Percentiles rank a stretch among this genome's conserved stretches.
Conservation (phyloP, 2,888 invertebrate genomes). For the Autographa gamma region DNA sequence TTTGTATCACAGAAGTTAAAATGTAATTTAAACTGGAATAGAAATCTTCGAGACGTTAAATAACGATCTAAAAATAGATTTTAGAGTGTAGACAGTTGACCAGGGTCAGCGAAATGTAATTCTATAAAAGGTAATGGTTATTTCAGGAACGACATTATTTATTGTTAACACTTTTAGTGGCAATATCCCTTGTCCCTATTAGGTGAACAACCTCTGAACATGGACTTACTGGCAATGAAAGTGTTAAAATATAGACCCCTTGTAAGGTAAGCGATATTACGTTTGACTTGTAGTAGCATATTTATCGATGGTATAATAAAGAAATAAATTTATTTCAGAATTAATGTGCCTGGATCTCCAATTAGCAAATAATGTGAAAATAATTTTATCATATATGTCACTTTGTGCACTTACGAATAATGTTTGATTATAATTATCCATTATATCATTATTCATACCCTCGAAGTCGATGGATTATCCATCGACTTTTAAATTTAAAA, state of each 20-base stretch:
- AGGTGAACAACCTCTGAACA: constrained; percentile 3
- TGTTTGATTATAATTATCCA: too few relatives aligned
- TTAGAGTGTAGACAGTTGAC: constrained; percentile 2
- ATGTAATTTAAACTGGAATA: background rate
- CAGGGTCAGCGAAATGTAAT: constrained; percentile 8
- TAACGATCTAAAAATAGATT: constrained; percentile 3
- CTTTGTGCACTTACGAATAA: too few relatives aligned
- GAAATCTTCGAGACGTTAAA: background rate
- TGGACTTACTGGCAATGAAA: constrained; percentile 3
- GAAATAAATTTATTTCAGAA: background rate
- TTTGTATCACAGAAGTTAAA: background rate
- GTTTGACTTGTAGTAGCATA: background rate
- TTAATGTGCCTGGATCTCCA: background rate
- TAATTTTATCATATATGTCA: too few relatives aligned
- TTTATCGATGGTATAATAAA: background rate
- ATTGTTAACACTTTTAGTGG: constrained; percentile 9
- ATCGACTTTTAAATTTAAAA: too few relatives aligned
- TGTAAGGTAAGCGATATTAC: background rate
- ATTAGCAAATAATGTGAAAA: background rate
- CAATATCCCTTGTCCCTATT: constrained; percentile 3
- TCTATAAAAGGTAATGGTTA: constrained; percentile 8
- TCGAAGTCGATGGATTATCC: too few relatives aligned
- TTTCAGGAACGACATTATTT: constrained; percentile 5
- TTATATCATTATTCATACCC: too few relatives aligned
- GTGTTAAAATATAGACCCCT: constrained; percentile 8